Evolutionary conservation across 2,113 vertebrate genomes (phyloP), one percentile per base, ranked within the genome.

Genomic region (Philantomba maxwellii): DNA sequence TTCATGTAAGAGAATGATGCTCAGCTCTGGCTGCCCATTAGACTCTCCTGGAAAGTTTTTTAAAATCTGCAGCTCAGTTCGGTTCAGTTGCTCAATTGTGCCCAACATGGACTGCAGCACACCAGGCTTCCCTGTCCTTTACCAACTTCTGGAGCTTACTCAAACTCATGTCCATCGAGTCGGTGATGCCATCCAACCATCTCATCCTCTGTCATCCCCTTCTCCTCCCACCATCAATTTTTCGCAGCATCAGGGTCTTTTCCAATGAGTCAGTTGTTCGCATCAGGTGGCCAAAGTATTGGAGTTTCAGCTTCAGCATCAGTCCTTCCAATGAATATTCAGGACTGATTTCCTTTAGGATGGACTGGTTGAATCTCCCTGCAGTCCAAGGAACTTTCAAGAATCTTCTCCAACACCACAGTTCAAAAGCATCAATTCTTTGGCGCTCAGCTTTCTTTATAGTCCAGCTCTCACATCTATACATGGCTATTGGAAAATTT

Each of bases 201-300:
- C 19, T 73, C 21, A 73, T 25, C 2, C 21, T 73, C 66, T 25
- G 66, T 25, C 1, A 0, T 25, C 21, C n/a, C 66, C 66, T 39
- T 73, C 66, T 73, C 66, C 10, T 70, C 66, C 66, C 10, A 3
- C n/a, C 66, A 39, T 39, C 21, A 23, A 12, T 73, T 21, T 73
- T 39, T 73, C 21, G 36, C 21, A 39, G 66, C n/a, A 73, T 73
- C 36, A 73, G 21, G 19, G 66, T 73, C 36, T 73, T 70, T 39
- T 70, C 66, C 19, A 70, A 0, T 23, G 66, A 70, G n/a, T 70
- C n/a, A 70, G n/a, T 36, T 39, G 4, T 39, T 70, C 2, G 0
- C 19, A 3, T 70, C 19, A 70, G n/a, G 19, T 70, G 19, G n/a
- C n/a, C n/a, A 70, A 23, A 70, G 4, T 36, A 23, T 23, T 70